Base-by-base conservation (phyloP, 35 echinoderm and acorn worm species). In the Strongylocentrotus purpuratus region DNA sequence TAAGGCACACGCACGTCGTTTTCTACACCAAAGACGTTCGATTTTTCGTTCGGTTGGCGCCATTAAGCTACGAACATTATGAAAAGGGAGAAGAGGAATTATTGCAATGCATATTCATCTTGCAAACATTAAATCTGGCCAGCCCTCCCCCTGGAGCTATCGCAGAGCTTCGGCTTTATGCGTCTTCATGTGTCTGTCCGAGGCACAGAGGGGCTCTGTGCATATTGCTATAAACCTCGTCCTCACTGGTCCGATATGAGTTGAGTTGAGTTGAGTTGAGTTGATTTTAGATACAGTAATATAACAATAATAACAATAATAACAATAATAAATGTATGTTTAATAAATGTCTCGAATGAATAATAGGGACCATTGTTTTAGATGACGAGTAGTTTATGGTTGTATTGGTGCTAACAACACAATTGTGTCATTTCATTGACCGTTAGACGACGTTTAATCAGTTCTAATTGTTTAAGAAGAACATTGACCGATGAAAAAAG, bases 21-120 rank as follows among this genome's bases (percentile, higher is more conserved):
- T 89, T 45, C 87, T 20, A 89, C 13, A 89, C 87, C 87, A 89
- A 45, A 33, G 18, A 78, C 65, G 32, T 89, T 89, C 87, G 87
- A 89, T 89, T 89, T 89, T 89, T 89, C 33, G 45, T 89, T 46
- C 33, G 87, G 33, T 32, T 89, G 87, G 87, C 87, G 33, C 65
- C 65, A 78, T 78, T 78, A 78, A 78, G 65, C n/a, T 28, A 89
- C 33, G 87, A 89, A 89, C 87, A 89, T 89, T 89, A 45, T 89
- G 87, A 89, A 89, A 89, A 46, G 45, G 14, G 87, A 89, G 35
- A 41, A 41, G 87, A 89, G 33, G 87, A 89, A 89, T 89, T 89
- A 89, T 45, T 33, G 33, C 33, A 89, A 89, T 89, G 87, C 87
- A 89, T 89, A 89, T 89, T 89, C 87, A 89, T 89, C 33, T 89